Conservation (phyloP, 2,888 invertebrate species). For the Rhaphigaster nebulosa region DNA sequence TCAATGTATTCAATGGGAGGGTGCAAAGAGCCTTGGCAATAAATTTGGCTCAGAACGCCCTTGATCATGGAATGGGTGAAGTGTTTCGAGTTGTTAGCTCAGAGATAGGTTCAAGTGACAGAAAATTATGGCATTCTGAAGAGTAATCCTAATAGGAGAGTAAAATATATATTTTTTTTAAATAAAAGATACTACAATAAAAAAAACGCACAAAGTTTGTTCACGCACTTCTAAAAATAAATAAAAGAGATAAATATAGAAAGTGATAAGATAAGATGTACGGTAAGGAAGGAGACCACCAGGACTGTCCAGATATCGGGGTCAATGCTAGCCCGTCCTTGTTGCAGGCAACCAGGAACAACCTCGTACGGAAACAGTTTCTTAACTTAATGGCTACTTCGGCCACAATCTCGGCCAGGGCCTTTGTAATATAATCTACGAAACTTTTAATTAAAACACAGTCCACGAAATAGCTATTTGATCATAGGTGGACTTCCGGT, state of each 20-base stretch:
- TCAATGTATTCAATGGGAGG: too few species aligned
- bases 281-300: too few species aligned
- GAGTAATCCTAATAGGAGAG: too few species aligned
- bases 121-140: too few species aligned
- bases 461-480: slow-evolving; percentile 2
- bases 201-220: not conserved
- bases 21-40: too few species aligned
- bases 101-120: too few species aligned
- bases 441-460: not conserved
- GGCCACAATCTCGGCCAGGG: not conserved
- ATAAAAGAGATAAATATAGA: not conserved
- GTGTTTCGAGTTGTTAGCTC: too few species aligned
- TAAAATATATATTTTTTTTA: too few species aligned
- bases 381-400: not conserved
- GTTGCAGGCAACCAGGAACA: not conserved
- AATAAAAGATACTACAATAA: too few species aligned
- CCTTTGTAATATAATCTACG: not conserved
- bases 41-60: too few species aligned
- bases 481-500: not conserved
- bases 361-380: slow-evolving; percentile 14
- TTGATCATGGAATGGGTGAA: too few species aligned
- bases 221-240: not conserved
- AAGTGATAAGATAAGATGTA: not conserved
- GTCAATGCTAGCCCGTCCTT: slow-evolving; percentile 40
- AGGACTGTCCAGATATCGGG: slow-evolving; percentile 8